Base-by-base conservation (phyloP, 2,113 vertebrate genomes). In the Corythornis cristatus region DNA sequence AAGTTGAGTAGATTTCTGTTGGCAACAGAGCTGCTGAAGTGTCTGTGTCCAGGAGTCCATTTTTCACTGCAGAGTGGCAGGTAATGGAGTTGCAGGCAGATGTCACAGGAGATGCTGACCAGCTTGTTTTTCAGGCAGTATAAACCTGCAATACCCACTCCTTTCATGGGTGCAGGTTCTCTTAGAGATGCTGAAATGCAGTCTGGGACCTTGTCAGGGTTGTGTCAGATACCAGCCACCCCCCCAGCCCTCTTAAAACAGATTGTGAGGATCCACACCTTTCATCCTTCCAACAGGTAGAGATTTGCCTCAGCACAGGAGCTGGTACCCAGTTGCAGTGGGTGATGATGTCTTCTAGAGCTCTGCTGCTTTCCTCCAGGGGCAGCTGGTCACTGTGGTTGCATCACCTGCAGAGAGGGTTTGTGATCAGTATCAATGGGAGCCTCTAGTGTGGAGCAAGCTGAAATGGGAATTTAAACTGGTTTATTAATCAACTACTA, bases 21-120 rank as follows among this genome's bases (percentile, higher is more conserved):
- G 43, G 29, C 40, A 77, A 19, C 42, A 61, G 21, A 81, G n/a
- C 58, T 37, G 20, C 31, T 57, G 46, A 51, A 37, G 7, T 56
- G 20, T 8, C 17, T 88, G 1, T 67, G 31, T 78, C 33, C 42
- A 42, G 0, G 33, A 8, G 31, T 15, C n/a, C 2, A 0, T 46
- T 75, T 71, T 46, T 51, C 61, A 28, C 19, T 70, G 45, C 56
- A 33, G 12, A 22, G 40, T 65, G 35, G 11, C 10, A 35, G 45
- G 17, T 48, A 29, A 65, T 37, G 42, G 40, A 66, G 19, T 45
- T 76, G 46, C 42, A 81, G 53, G 53, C 5, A 10, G 35, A 51
- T 26, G 3, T 80, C 53, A 51, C 35, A 56, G 74, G 74, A 88
- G 57, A 22, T 65, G 45, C 51, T 6, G 10, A 40, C 26, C 35